These are phyloP conservation scores for Nematopogon swammerdamellus DNA, from an alignment of 2,888 invertebrate species.

Conservation along the genomic window DNA sequence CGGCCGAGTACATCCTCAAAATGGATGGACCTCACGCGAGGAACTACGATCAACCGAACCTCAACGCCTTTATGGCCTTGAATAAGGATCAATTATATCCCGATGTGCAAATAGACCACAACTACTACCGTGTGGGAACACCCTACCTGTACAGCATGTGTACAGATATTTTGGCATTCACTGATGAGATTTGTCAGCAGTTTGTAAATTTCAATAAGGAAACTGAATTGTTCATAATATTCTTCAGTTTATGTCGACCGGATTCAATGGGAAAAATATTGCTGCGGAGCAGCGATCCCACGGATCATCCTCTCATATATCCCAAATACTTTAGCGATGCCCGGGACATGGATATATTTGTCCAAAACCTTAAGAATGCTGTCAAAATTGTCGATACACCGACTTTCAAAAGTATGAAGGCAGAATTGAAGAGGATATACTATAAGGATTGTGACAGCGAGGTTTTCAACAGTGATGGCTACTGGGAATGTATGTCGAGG, in stretches of 20 bases:
- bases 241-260: conserved; percentile 35
- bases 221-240: conserved; percentile 36
- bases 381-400: conserved; percentile 30
- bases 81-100: conserved; percentile 27
- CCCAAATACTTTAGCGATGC: conserved; percentile 36
- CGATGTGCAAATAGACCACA: conserved; percentile 44
- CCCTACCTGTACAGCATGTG: conserved; percentile 32
- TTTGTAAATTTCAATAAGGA: conserved; percentile 29
- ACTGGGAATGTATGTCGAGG: conserved; percentile 45
- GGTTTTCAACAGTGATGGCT: conserved; percentile 28
- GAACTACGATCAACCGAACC: conserved; percentile 40
- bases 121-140: conserved; percentile 38
- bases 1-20: conserved; percentile 34
- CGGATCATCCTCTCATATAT: conserved; percentile 34
- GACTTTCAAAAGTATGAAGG: conserved; percentile 26
- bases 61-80: conserved; percentile 39
- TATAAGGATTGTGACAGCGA: conserved; percentile 29
- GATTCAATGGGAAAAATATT: conserved; percentile 32
- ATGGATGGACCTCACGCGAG: conserved; percentile 36
- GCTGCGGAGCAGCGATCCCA: conserved; percentile 24
- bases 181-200: conserved; percentile 34
- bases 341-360: conserved; percentile 30
- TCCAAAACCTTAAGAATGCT: conserved; percentile 28
- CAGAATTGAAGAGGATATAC: conserved; percentile 30
- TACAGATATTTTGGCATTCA: conserved; percentile 25